Evolutionary conservation across 1,140 invertebrate genomes (phyloP).

Genomic region (Drosophila bocki): DNA sequence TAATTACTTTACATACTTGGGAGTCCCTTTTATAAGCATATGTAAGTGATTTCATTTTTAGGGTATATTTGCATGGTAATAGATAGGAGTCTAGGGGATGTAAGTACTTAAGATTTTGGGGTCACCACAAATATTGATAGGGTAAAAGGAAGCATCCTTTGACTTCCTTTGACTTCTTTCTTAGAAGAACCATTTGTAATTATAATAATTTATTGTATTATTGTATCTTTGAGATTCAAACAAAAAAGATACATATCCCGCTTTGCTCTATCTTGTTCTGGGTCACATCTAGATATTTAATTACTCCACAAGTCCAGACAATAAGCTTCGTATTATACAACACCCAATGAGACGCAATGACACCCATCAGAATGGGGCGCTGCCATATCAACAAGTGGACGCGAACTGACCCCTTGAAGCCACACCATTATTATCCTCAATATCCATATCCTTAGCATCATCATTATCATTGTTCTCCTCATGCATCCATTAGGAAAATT

Average conservation of each 20-base stretch:
- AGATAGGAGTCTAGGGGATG: not conserved
- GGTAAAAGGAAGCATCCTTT: not conserved
- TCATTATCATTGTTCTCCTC: conserved; percentile 9
- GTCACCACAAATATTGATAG: not conserved
- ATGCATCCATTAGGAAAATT: conserved; percentile 67
- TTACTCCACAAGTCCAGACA: not conserved
- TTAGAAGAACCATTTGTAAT: not conserved
- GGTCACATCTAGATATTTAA: not conserved
- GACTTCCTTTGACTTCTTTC: not conserved
- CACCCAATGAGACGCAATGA: conserved; percentile 50
- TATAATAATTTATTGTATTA: not conserved
- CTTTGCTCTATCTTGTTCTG: not conserved
- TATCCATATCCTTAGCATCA: conserved; percentile 10
- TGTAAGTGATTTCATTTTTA: not conserved
- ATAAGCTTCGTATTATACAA: conserved; percentile 32
- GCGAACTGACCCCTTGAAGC: conserved; percentile 4
- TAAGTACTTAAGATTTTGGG: not conserved
- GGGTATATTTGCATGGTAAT: not conserved
- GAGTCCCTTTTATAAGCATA: not conserved
- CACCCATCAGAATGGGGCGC: conserved; percentile 5
- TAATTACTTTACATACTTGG: conserved; percentile 23
- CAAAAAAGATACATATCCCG: not conserved
- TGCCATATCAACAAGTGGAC: conserved; percentile 73
- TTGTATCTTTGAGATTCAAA: not conserved
- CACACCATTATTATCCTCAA: conserved; percentile 1